Percentiles rank a stretch among this genome's conserved stretches.
These are phyloP conservation scores for Meloidogyne exigua DNA, from an alignment of 1,140 invertebrate genomes.

Conservation along the genomic window DNA sequence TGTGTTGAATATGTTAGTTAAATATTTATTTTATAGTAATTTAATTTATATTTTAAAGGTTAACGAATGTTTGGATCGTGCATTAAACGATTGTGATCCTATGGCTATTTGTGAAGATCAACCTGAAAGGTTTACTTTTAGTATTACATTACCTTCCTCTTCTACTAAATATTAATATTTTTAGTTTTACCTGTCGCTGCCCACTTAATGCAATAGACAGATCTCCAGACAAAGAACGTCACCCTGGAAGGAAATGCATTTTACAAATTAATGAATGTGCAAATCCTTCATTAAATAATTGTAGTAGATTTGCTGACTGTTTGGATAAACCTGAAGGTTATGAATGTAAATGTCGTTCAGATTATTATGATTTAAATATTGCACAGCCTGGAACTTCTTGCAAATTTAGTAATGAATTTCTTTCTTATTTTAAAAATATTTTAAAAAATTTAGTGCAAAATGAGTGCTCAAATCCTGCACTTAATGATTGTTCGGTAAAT, in stretches of 20 bases:
- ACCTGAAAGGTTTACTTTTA: conserved; percentile 55
- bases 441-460: conserved; percentile 69
- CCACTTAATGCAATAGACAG: conserved; percentile 58
- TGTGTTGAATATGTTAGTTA: conserved; percentile 51
- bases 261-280: conserved; percentile 58
- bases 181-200: conserved; percentile 55
- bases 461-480: conserved; percentile 78
- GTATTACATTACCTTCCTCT: neutral
- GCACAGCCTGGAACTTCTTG: conserved; percentile 41
- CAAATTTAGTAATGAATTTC: conserved; percentile 40
- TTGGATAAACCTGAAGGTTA: conserved; percentile 53
- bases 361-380: conserved; percentile 46
- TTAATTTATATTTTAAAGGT: conserved; percentile 30
- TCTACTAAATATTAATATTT: neutral
- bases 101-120: conserved; percentile 61
- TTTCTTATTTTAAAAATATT: neutral
- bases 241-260: conserved; percentile 56
- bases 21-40: neutral
- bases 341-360: conserved; percentile 35
- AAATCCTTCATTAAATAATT: conserved; percentile 60
- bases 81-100: conserved; percentile 61
- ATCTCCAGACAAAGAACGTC: conserved; percentile 50
- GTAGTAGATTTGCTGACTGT: conserved; percentile 60
- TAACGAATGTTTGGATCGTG: conserved; percentile 62
- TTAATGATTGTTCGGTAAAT: conserved; percentile 83